phyloP scores from a whole-genome alignment of 2,113 vertebrate species.

The Chascanopsetta lugubris region DNA sequence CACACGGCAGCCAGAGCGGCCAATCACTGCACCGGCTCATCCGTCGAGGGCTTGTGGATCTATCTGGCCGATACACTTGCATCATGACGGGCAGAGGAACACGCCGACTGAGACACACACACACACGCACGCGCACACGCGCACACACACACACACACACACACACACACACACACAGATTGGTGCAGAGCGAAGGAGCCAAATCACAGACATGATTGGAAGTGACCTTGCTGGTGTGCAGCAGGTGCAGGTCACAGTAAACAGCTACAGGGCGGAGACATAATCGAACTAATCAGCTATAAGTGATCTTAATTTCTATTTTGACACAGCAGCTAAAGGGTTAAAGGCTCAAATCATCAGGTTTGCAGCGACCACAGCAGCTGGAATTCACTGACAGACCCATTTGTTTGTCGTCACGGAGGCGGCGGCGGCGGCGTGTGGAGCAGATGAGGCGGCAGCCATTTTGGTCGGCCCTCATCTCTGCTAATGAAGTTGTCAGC shows the following conservation, averaged over 20 bases:
- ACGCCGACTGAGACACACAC: slow-evolving; percentile 21
- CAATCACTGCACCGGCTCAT: slow-evolving; percentile 50
- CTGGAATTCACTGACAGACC: slow-evolving; percentile 31
- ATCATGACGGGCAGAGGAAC: slow-evolving; percentile 35
- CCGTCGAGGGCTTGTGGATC: slow-evolving; percentile 35
- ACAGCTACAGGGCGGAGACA: slow-evolving; percentile 52
- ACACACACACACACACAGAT: slow-evolving; percentile 39
- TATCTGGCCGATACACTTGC: slow-evolving; percentile 16
- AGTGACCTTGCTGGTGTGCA: slow-evolving; percentile 53
- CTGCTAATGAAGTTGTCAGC: slow-evolving; percentile 44
- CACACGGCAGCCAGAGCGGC: slow-evolving; percentile 47
- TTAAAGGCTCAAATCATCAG: background rate
- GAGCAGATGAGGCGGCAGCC: slow-evolving; percentile 21
- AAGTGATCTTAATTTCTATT: too few relatives aligned
- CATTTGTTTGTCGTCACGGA: slow-evolving; percentile 21
- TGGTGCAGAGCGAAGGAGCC: slow-evolving; percentile 34
- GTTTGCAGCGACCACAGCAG: background rate
- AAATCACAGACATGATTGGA: slow-evolving; percentile 55
- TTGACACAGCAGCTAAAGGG: background rate
- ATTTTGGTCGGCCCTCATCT: background rate
- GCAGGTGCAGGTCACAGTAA: slow-evolving; percentile 61
- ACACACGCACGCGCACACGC: slow-evolving; percentile 12
- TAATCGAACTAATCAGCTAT: background rate
- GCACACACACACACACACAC: slow-evolving; percentile 36
- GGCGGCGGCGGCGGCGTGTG: slow-evolving; percentile 23